Evolutionary conservation across 2,113 vertebrate genomes (phyloP).

Genomic region (Tretioscincus oriximinensis): DNA sequence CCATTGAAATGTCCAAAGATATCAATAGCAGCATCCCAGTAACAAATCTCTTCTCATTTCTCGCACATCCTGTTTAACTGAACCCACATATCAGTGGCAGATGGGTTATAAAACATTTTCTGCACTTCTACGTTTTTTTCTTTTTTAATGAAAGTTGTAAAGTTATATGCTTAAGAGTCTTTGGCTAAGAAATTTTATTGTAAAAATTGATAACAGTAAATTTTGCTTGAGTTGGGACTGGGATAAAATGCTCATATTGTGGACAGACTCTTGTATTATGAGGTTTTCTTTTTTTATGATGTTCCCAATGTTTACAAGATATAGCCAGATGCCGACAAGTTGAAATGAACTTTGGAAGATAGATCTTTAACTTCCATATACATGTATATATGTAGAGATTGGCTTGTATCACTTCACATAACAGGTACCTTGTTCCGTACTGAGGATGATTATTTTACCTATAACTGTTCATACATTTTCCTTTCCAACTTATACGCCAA

Average conservation of each 20-base stretch:
- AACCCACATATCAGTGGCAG: conserved; percentile 60
- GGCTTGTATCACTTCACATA: conserved; percentile 1
- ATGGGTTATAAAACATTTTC: conserved; percentile 67
- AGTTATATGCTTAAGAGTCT: conserved; percentile 61
- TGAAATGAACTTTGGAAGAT: conserved; percentile 19
- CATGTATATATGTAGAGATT: neutral
- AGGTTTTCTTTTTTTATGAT: conserved; percentile 42
- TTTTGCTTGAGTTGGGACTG: conserved; percentile 41
- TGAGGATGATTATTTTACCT: neutral
- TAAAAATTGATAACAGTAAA: conserved; percentile 61
- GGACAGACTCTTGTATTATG: conserved; percentile 32
- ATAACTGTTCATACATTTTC: conserved; percentile 3
- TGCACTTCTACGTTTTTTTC: conserved; percentile 56
- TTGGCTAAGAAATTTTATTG: conserved; percentile 49
- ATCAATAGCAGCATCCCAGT: conserved; percentile 58
- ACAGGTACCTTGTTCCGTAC: neutral
- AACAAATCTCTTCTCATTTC: conserved; percentile 58
- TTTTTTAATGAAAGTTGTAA: conserved; percentile 55
- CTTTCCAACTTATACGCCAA: conserved; percentile 21
- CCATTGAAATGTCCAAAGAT: conserved; percentile 52
- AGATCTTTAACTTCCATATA: conserved; percentile 35
- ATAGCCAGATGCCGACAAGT: conserved; percentile 39
- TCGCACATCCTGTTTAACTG: conserved; percentile 58
- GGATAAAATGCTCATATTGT: conserved; percentile 38
- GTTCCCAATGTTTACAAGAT: conserved; percentile 57